Evolutionary conservation across 2,113 vertebrate species (phyloP).

Genomic region (Chaetorhynchus papuensis): DNA sequence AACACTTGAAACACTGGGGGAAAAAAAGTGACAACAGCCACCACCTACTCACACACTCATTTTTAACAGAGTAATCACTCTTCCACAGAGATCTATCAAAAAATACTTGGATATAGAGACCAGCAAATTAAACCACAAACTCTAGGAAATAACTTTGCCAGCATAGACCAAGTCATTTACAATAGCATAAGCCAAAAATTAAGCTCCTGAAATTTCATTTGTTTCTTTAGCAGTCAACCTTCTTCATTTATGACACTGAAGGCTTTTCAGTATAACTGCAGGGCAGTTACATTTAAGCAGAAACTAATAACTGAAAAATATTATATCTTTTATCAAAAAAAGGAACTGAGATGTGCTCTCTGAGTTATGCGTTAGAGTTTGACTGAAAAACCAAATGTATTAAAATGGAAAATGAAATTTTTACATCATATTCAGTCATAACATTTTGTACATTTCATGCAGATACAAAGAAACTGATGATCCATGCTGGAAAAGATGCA

Average conservation of each 20-base stretch:
- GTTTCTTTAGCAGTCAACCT: neutral
- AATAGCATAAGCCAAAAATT: neutral
- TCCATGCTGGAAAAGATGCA: neutral
- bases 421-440: neutral
- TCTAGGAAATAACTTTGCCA: neutral
- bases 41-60: neutral
- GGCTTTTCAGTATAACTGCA: neutral
- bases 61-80: neutral
- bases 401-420: neutral
- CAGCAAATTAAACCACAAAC: neutral
- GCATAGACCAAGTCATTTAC: neutral
- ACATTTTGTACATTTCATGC: neutral
- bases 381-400: neutral
- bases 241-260: neutral
- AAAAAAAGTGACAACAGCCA: neutral
- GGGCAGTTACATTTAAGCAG: neutral
- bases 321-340: neutral
- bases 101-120: neutral
- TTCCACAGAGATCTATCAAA: neutral
- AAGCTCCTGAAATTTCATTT: neutral
- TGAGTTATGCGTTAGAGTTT: neutral
- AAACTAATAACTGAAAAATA: neutral
- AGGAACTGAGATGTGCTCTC: neutral
- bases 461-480: neutral
- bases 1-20: neutral